A percentile compares a stretch with the other conserved stretches of the same genome.
Conservation (phyloP, 2,888 invertebrate species). For the Clunio marinus region DNA sequence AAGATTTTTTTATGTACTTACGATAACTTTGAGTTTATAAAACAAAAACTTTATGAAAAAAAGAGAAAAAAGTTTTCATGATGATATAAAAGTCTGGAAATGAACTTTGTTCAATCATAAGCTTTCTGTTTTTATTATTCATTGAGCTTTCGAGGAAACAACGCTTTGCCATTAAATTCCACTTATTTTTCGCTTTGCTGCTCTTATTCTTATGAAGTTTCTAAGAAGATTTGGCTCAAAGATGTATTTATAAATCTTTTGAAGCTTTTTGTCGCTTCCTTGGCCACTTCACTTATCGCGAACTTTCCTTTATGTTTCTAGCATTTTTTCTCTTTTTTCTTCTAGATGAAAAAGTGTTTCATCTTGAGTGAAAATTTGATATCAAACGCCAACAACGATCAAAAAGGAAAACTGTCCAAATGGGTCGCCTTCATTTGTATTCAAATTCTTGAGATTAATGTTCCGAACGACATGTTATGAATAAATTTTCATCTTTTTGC, state of each 20-base stretch:
- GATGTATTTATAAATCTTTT: constrained; percentile 24
- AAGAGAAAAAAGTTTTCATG: too few relatives aligned
- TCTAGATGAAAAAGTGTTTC: too few relatives aligned
- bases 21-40: too few relatives aligned
- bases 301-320: neutral
- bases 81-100: neutral
- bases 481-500: constrained; percentile 22
- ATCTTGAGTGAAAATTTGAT: too few relatives aligned
- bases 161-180: constrained; percentile 33
- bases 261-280: neutral
- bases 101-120: too few relatives aligned
- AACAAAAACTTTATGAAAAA: too few relatives aligned
- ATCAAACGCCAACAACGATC: neutral
- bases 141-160: constrained; percentile 24
- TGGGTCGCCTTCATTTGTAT: constrained; percentile 17
- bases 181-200: constrained; percentile 21
- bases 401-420: neutral
- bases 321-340: neutral
- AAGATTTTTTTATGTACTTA: too few relatives aligned
- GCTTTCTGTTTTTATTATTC: constrained; percentile 35
- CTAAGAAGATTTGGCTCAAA: constrained; percentile 21
- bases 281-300: neutral
- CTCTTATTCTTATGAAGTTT: constrained; percentile 18
- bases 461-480: constrained; percentile 28
- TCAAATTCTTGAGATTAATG: constrained; percentile 34